Percentiles rank a stretch among this genome's conserved stretches.
Evolutionary conservation across 2,888 invertebrate species (phyloP).

Genomic region (Girardia tigrina): DNA sequence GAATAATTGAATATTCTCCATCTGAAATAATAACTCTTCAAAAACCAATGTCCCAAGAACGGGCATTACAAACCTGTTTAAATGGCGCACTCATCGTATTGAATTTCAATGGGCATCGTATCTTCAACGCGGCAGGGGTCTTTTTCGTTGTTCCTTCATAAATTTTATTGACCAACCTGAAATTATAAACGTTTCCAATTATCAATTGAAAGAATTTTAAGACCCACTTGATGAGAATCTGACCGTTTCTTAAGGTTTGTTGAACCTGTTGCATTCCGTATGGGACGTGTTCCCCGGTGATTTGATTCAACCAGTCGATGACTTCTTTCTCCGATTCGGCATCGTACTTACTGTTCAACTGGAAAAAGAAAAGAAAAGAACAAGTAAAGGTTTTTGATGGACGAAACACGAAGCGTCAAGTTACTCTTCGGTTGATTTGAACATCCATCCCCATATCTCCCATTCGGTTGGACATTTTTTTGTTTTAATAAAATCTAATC

Average conservation of each 20-base stretch:
- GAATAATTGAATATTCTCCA: conserved; percentile 50
- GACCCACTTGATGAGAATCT: conserved; percentile 34
- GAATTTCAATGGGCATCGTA: conserved; percentile 39
- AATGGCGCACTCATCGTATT: conserved; percentile 43
- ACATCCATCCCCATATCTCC: conserved; percentile 36
- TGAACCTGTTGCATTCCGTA: conserved; percentile 64
- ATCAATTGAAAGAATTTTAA: too few relatives aligned
- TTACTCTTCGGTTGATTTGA: conserved; percentile 31
- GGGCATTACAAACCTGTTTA: conserved; percentile 45
- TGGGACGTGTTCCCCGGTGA: conserved; percentile 61
- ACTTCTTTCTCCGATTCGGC: conserved; percentile 79
- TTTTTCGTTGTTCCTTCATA: conserved; percentile 42
- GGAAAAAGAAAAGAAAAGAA: conserved; percentile 26
- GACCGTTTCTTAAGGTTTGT: conserved; percentile 43
- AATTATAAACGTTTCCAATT: too few relatives aligned
- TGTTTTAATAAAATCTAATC: not conserved
- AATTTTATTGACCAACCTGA: conserved; percentile 43
- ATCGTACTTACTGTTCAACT: conserved; percentile 96
- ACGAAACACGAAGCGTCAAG: not conserved
- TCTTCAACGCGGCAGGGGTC: conserved; percentile 40
- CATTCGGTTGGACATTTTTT: conserved; percentile 35
- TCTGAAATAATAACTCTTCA: conserved; percentile 41
- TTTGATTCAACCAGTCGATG: conserved; percentile 74
- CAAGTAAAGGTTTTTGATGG: not conserved
- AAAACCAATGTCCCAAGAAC: too few relatives aligned